Conservation (phyloP, 2,113 vertebrate species). For the Ceyx cyanopectus region DNA sequence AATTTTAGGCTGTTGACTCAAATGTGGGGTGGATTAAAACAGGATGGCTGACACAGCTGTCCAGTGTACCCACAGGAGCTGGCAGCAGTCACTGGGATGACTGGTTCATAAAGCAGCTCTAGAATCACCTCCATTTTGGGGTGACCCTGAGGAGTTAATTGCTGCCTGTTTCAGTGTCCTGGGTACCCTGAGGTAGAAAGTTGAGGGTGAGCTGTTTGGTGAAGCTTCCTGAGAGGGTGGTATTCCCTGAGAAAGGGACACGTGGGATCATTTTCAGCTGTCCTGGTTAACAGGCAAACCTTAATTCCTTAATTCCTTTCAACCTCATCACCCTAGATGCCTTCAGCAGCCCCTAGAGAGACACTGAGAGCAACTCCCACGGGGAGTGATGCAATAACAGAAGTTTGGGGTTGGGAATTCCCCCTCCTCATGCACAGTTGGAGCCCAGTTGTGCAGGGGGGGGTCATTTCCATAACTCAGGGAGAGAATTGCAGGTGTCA, state of each 20-base stretch:
- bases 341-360: not conserved
- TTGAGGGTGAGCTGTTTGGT: not conserved
- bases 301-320: too few relatives aligned
- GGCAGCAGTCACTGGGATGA: not conserved
- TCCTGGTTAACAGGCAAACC: not conserved
- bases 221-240: not conserved
- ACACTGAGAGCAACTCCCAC: not conserved
- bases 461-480: not conserved
- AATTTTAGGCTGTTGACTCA: slow-evolving; percentile 51
- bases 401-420: not conserved
- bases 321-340: not conserved
- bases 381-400: not conserved
- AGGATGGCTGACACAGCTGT: slow-evolving; percentile 13
- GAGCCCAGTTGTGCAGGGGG: not conserved
- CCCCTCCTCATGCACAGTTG: not conserved
- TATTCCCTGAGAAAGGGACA: accelerated
- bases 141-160: not conserved
- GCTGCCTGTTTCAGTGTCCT: not conserved
- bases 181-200: not conserved
- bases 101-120: not conserved
- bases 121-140: not conserved
- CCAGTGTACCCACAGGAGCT: not conserved
- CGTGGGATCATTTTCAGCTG: not conserved
- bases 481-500: not conserved
- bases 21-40: not conserved